Evolutionary conservation across 2,888 invertebrate species (phyloP).

Genomic region (Apamea anceps): DNA sequence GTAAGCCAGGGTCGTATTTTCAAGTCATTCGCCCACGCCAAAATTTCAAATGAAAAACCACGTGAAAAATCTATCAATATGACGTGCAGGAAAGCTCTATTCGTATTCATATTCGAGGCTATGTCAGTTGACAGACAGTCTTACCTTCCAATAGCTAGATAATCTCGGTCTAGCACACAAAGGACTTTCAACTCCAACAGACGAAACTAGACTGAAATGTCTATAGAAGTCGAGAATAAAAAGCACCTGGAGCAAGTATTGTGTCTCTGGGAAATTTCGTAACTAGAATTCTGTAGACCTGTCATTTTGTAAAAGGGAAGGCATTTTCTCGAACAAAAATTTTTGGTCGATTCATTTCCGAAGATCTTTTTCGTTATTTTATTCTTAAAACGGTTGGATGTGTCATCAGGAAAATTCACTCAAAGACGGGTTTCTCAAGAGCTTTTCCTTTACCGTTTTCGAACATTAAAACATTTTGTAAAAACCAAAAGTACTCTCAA

Average conservation of each 20-base stretch:
- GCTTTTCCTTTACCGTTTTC: background rate
- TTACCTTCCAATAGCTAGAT: slow-evolving; percentile 34
- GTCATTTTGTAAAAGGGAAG: background rate
- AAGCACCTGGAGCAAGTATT: slow-evolving; percentile 1
- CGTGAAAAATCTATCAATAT: background rate
- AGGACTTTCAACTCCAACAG: slow-evolving; percentile 17
- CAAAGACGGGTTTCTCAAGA: background rate
- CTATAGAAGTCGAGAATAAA: slow-evolving; percentile 26
- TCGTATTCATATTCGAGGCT: slow-evolving; percentile 35
- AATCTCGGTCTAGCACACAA: slow-evolving; percentile 29
- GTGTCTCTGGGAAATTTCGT: background rate
- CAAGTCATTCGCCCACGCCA: background rate
- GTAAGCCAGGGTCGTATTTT: background rate
- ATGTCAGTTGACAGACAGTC: slow-evolving; percentile 46
- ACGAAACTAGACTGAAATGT: slow-evolving; percentile 18
- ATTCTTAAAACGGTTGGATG: background rate
- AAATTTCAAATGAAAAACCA: background rate
- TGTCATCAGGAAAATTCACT: background rate
- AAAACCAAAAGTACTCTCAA: background rate
- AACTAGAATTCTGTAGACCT: background rate
- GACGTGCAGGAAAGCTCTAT: background rate
- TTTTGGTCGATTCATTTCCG: background rate
- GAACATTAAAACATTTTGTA: background rate
- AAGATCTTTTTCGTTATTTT: background rate
- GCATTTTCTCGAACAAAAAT: background rate